Conservation (phyloP, 2,113 vertebrate species). For the Brachyhypopomus occidentalis region DNA sequence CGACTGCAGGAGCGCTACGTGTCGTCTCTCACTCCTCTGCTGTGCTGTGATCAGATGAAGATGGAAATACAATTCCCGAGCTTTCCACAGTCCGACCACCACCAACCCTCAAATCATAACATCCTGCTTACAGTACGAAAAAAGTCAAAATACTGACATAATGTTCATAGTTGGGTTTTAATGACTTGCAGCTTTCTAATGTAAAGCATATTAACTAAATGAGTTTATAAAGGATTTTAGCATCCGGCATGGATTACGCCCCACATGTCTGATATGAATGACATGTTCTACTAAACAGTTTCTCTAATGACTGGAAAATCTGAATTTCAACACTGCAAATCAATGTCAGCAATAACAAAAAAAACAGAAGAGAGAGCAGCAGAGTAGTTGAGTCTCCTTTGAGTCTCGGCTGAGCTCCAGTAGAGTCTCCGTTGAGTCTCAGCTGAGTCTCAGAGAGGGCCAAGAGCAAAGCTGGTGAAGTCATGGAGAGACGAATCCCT, state of each 20-base stretch:
- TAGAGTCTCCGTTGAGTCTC: too few relatives aligned
- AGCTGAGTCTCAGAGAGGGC: slow-evolving; percentile 28
- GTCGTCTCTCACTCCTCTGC: slow-evolving; percentile 52
- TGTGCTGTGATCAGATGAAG: slow-evolving; percentile 52
- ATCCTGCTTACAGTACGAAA: slow-evolving; percentile 44
- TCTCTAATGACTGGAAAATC: background rate
- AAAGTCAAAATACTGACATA: slow-evolving; percentile 16
- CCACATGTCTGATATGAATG: background rate
- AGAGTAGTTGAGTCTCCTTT: too few relatives aligned
- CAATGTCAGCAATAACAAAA: background rate
- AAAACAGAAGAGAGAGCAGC: too few relatives aligned
- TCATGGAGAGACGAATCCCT: slow-evolving; percentile 74
- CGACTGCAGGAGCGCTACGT: slow-evolving; percentile 50
- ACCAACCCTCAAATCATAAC: slow-evolving; percentile 44
- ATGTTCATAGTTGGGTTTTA: slow-evolving; percentile 29
- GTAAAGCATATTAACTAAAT: slow-evolving; percentile 17
- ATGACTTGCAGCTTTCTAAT: slow-evolving; percentile 36
- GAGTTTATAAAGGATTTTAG: background rate
- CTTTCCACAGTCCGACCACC: slow-evolving; percentile 55
- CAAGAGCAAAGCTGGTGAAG: slow-evolving; percentile 69
- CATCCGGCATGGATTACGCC: background rate
- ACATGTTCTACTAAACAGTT: background rate
- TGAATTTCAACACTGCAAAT: background rate
- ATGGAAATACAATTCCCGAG: slow-evolving; percentile 65
- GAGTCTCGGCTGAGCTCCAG: too few relatives aligned